Percentiles rank a stretch among this genome's conserved stretches.
Evolutionary conservation across 2,888 invertebrate species (phyloP).

Genomic region (Lasioglossum marginatum): DNA sequence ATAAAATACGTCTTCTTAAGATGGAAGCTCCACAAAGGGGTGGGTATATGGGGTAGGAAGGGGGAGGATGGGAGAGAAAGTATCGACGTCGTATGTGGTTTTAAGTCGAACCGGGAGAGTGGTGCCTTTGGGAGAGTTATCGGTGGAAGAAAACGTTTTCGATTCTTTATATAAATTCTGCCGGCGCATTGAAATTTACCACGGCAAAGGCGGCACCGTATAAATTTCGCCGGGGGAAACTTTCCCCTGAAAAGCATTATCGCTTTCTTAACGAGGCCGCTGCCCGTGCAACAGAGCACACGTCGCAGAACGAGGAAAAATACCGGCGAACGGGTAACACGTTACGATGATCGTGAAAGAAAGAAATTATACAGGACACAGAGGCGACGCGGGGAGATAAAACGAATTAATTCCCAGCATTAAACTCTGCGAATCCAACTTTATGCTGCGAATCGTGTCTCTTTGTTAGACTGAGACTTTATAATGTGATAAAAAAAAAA

Average conservation of each 20-base stretch:
- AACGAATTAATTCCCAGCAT: neutral
- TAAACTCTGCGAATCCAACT: neutral
- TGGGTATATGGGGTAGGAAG: neutral
- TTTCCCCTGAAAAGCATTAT: constrained; percentile 10
- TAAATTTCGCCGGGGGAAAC: constrained; percentile 15
- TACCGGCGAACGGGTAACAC: neutral
- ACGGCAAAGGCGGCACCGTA: neutral
- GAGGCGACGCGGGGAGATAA: neutral
- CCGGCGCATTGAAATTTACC: constrained; percentile 22
- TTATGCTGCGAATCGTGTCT: neutral
- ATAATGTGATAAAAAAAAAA: neutral
- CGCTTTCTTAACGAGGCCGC: constrained; percentile 16
- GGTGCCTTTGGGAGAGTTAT: constrained; percentile 45
- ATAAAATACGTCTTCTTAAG: constrained; percentile 40
- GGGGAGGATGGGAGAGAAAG: neutral
- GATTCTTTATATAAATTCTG: constrained; percentile 53
- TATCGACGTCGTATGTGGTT: constrained; percentile 42
- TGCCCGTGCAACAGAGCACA: neutral
- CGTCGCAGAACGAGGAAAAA: neutral
- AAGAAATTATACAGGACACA: neutral
- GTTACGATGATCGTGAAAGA: neutral
- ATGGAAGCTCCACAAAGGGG: neutral
- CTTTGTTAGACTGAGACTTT: neutral
- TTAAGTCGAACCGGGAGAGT: constrained; percentile 26
- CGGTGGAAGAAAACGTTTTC: constrained; percentile 39